Conservation (phyloP, 1,140 invertebrate genomes). For the Megalopta genalis region DNA sequence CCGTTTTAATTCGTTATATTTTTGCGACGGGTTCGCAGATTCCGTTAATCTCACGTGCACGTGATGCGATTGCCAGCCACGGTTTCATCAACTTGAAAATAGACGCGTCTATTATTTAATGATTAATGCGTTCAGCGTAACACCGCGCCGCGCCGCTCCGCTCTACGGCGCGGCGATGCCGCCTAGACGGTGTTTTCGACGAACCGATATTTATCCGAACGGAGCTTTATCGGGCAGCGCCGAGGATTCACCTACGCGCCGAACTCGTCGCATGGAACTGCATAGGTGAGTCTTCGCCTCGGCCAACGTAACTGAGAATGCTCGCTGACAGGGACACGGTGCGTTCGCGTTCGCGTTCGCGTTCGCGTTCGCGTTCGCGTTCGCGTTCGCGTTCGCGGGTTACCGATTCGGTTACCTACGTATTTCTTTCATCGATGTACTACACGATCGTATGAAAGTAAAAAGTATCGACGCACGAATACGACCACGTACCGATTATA, state of each 20-base stretch:
- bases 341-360: no score
- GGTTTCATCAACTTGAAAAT: not conserved
- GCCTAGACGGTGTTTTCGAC: not conserved
- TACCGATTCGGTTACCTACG: no score
- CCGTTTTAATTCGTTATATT: no score
- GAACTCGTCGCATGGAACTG: not conserved
- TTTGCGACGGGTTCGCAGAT: no score
- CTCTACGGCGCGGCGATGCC: not conserved
- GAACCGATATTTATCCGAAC: constrained; percentile 4
- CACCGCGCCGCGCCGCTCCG: no score
- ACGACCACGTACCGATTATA: not conserved
- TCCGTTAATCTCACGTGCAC: no score
- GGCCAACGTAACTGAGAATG: not conserved
- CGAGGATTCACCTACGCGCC: not conserved
- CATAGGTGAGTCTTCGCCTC: not conserved
- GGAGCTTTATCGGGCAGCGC: not conserved
- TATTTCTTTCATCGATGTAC: no score
- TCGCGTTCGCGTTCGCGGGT: no score
- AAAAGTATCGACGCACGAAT: not conserved
- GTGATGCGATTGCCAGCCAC: not conserved
- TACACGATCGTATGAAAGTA: not conserved
- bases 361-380: no score
- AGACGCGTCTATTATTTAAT: not conserved
- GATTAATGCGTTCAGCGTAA: not conserved
- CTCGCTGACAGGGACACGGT: not conserved